Base-by-base conservation (phyloP, 2,888 invertebrate species). In the Leptinotarsa peninsularis region DNA sequence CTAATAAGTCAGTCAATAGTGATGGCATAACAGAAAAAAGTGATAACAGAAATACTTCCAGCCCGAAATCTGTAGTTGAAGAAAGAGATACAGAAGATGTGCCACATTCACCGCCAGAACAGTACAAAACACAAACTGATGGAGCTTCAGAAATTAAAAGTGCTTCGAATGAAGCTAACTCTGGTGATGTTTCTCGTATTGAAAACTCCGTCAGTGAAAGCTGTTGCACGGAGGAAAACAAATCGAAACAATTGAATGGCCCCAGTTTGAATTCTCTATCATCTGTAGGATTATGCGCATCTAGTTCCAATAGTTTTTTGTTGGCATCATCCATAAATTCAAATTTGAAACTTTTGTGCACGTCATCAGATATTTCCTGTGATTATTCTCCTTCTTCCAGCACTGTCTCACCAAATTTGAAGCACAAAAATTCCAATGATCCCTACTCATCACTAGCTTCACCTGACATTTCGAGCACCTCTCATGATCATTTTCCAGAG, bases 401-500 rank as follows among this genome's bases (percentile, higher is more conserved):
- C 17, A 66, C 33, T 43, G 52, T 66, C 5, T 43, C 56, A 4
- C 14, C 18, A 21, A 49, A 49, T 27, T 15, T 23, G 13, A 69
- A 56, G 21, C 18, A 71, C 49, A 71, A 66, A 17, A 50, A 18
- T 49, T 50, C 21, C n/a, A 5, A 56, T 33, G 69, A 67, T 50
- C 63, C 49, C 4, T 76, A 71, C 21, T 66, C 54, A 10, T 73
- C 73, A 13, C 73, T 68, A 14, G 71, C 76, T 0, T 76, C 74
- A 10, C 74, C 76, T 0, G 74, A 76, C 54, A 74, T 76, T 43
- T 76, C 76, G 3, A 76, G 76, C 21, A 76, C 76, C 4, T 76
- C 67, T 15, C 70, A 70, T 23, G 70, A 70, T 49, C 18, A 58
- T 21, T 33, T 33, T 43, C 18, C 69, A n/a, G 58, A 70, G 70